Percentiles rank a stretch among this genome's conserved stretches.
These are phyloP conservation scores for Centropyge bicolor DNA, from an alignment of 2,797 vertebrate species.

Conservation along the genomic window DNA sequence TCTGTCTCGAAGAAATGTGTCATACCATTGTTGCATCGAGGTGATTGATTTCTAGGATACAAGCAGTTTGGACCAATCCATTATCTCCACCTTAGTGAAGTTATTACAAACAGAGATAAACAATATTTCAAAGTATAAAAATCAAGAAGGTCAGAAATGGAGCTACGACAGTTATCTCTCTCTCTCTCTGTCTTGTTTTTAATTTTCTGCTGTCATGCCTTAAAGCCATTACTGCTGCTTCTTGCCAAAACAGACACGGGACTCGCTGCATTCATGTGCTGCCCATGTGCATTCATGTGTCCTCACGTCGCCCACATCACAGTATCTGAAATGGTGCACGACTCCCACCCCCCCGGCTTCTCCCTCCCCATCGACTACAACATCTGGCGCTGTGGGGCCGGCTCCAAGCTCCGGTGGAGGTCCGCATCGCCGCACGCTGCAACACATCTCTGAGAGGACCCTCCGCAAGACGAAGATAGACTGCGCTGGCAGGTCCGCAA, in stretches of 20 bases:
- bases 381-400: conserved; percentile 78
- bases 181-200: conserved; percentile 66
- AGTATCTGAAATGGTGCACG: conserved; percentile 73
- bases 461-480: conserved; percentile 51
- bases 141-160: conserved; percentile 58
- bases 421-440: conserved; percentile 60
- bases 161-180: conserved; percentile 64
- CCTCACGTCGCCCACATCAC: conserved; percentile 76
- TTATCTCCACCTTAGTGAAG: conserved; percentile 52
- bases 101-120: conserved; percentile 50
- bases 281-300: conserved; percentile 19
- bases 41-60: conserved; percentile 59
- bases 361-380: conserved; percentile 63
- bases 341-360: conserved; percentile 26
- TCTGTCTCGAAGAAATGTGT: conserved; percentile 56
- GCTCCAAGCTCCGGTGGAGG: conserved; percentile 76
- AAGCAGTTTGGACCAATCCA: conserved; percentile 51
- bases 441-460: conserved; percentile 63
- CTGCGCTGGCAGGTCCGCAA: conserved; percentile 50
- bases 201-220: conserved; percentile 69
- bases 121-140: conserved; percentile 64
- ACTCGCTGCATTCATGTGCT: conserved; percentile 51
- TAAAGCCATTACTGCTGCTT: conserved; percentile 54
- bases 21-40: conserved; percentile 41
- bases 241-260: conserved; percentile 67